Percentiles rank a stretch among this genome's conserved stretches.
These are phyloP conservation scores for Suncus etruscus DNA, from an alignment of 2,113 vertebrate genomes.

Conservation along the genomic window DNA sequence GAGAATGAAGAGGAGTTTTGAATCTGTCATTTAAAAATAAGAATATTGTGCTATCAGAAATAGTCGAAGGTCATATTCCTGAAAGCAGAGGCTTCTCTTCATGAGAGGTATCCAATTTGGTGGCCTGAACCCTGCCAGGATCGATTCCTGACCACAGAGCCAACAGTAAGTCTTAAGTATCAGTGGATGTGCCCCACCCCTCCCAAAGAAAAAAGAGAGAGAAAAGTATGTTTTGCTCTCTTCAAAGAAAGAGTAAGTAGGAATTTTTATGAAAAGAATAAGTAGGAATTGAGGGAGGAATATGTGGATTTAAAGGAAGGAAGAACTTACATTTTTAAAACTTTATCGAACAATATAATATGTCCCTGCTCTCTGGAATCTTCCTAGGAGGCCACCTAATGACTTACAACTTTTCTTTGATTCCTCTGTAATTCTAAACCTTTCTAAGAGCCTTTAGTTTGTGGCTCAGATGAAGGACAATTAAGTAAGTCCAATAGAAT, in stretches of 20 bases:
- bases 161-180: too few relatives aligned
- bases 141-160: too few relatives aligned
- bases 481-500: constrained; percentile 45
- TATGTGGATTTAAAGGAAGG: constrained; percentile 10
- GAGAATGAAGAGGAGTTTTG: too few relatives aligned
- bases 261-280: not conserved
- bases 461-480: constrained; percentile 35
- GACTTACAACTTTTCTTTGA: constrained; percentile 35
- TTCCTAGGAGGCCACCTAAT: not conserved
- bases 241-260: not conserved
- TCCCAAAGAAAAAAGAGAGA: too few relatives aligned
- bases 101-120: not conserved
- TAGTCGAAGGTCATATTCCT: too few relatives aligned
- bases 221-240: not conserved
- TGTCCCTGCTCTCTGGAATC: constrained; percentile 15
- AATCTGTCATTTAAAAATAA: too few relatives aligned
- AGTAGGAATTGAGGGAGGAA: not conserved
- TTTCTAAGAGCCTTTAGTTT: constrained; percentile 32
- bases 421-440: constrained; percentile 48
- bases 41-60: too few relatives aligned
- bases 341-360: not conserved
- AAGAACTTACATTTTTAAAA: constrained; percentile 2
- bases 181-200: too few relatives aligned
- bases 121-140: too few relatives aligned
- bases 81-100: too few relatives aligned